Conservation (phyloP, 2,113 vertebrate genomes). For the Sclerurus mexicanus region DNA sequence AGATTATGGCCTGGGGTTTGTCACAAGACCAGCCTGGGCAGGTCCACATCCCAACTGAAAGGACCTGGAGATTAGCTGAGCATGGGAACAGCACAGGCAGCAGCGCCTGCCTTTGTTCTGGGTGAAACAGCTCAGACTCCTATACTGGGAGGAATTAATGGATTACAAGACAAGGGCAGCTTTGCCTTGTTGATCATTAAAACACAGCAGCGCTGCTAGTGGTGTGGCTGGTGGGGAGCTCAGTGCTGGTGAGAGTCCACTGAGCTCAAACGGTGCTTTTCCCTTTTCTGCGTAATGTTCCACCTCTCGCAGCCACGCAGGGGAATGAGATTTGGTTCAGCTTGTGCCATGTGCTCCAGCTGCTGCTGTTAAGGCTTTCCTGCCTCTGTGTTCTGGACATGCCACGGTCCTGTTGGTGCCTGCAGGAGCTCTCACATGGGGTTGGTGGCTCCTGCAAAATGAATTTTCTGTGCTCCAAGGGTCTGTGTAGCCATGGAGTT, state of each 20-base stretch:
- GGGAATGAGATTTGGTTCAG: background rate
- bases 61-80: background rate
- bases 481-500: background rate
- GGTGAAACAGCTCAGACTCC: background rate
- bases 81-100: background rate
- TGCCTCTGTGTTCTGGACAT: background rate
- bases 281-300: rapidly evolving
- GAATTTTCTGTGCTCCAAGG: background rate
- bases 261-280: background rate
- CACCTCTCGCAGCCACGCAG: background rate
- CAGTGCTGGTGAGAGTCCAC: background rate
- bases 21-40: background rate
- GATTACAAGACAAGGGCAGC: background rate
- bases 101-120: background rate
- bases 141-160: background rate
- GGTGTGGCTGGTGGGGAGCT: background rate
- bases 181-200: background rate
- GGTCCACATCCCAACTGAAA: background rate
- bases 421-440: background rate
- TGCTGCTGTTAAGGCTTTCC: rapidly evolving
- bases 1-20: background rate
- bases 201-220: rapidly evolving
- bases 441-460: background rate
- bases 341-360: background rate
- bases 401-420: background rate